Evolutionary conservation across 1,140 invertebrate genomes (phyloP), one percentile per base, ranked within the genome.

Genomic region (Drosophila mojavensis): DNA sequence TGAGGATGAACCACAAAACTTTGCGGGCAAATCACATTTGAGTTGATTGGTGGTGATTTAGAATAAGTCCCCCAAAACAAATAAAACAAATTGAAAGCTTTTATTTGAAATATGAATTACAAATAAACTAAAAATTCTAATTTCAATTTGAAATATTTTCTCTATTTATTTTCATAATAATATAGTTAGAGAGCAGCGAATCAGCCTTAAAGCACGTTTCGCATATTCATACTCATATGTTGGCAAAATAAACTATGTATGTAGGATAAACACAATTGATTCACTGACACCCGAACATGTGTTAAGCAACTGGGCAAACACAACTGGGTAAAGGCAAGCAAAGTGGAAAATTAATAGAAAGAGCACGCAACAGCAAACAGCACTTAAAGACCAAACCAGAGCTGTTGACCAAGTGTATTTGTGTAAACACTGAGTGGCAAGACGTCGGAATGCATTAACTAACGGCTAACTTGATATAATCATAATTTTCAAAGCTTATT

Each of bases 281-380:
- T 75, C 75, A 51, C 54, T 61, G 77, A 55, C 60, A 65, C 47
- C 63, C 30, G 63, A 45, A 76, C 72, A 75, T 75, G 71, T 79
- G 59, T 75, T 71, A 50, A 68, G 61, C 45, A 64, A 39, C 11
- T 48, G 28, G 47, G 45, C 56, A 71, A 63, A 79, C 73, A 72
- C 5, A 15, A 24, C n/a, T 39, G 48, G 48, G 36, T 6, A 7
- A 11, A 39, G 17, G 11, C 30, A 13, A 20, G 36, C 15, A 5
- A 47, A 17, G 33, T 24, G 9, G 10, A 43, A n/a, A 48, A 26
- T 26, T 39, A 26, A 11, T 24, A 13, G n/a, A 30, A 47, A 48
- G 51, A 45, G 45, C 78, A 80, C 62, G 76, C 78, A 79, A 76
- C 36, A 62, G 39, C 63, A 60, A 45, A 53, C 59, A 81, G 36